Evolutionary conservation across 2,888 invertebrate genomes (phyloP).

Genomic region (Drepanosiphum platanoidis): DNA sequence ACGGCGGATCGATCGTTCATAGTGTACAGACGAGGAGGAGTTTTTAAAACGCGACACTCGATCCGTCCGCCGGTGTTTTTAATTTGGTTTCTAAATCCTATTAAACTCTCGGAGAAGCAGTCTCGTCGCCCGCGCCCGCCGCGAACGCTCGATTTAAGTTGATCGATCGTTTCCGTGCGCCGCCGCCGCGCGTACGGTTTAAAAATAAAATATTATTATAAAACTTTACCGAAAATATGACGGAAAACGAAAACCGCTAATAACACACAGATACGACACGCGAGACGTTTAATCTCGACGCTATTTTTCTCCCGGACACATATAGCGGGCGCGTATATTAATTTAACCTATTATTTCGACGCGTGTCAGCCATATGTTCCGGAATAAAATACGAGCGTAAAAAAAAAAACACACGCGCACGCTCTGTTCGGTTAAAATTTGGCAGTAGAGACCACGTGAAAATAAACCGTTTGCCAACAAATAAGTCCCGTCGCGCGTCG

Average conservation of each 20-base stretch:
- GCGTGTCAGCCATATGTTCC: neutral
- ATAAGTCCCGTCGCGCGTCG: neutral
- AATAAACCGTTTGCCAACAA: slow-evolving; percentile 44
- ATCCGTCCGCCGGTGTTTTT: neutral
- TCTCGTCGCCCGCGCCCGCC: neutral
- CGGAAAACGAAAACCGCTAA: neutral
- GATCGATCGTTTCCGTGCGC: neutral
- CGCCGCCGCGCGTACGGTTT: neutral
- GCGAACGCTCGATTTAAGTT: neutral
- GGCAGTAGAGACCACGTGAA: slow-evolving; percentile 17
- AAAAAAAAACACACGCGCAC: neutral
- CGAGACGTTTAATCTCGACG: neutral
- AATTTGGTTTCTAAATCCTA: neutral
- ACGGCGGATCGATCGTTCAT: neutral
- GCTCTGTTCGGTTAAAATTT: neutral
- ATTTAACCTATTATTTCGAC: neutral
- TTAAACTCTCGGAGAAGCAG: too few species aligned
- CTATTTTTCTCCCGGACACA: neutral
- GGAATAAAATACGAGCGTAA: neutral
- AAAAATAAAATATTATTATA: neutral
- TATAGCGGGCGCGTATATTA: neutral
- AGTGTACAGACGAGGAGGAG: neutral
- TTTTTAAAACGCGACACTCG: neutral
- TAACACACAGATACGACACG: neutral
- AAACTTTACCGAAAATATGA: neutral